Base-by-base conservation (phyloP, 2,113 vertebrate species). In the Mustelus asterias region DNA sequence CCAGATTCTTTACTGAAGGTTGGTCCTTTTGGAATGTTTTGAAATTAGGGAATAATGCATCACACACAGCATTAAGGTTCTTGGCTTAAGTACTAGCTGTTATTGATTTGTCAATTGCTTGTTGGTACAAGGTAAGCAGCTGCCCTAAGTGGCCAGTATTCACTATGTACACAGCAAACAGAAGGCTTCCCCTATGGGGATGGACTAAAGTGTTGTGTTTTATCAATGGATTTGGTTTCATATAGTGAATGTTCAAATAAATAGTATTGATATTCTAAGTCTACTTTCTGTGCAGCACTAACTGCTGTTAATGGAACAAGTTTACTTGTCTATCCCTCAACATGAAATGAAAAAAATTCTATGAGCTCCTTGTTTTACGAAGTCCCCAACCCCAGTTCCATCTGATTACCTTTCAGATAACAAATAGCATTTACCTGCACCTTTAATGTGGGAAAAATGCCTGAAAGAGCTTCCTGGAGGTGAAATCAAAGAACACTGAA, bases 71-170 rank as follows among this genome's bases (percentile, higher is more conserved):
- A 41, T 94, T 37, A 94, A 65, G 20, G 16, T 44, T 69, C 65
- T 94, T 70, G 63, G 63, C 37, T 70, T 94, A 26, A 69, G 65
- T 69, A 94, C 54, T 54, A 93, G 54, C 69, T 37, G 63, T 69
- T 69, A 94, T 94, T 69, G n/a, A 67, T 94, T 94, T 94, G 92
- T 69, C 92, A 94, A 41, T 94, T 94, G 92, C 92, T 94, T 69
- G 18, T 94, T 94, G 63, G 65, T 94, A 41, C 8, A 41, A 37
- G 92, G 48, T 60, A 89, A 60, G 86, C 86, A 58, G 86, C 54
- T 48, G 54, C 48, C 29, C 10, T 94, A 69, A 94, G 20, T 94
- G 37, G n/a, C 8, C 8, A 24, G 37, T 69, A 44, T 69, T 94
- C n/a, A 69, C 18, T 94, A 41, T 94, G 92, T 94, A 41, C 60